Conservation (phyloP, 2,113 vertebrate genomes). For the Myiopsitta monachus region DNA sequence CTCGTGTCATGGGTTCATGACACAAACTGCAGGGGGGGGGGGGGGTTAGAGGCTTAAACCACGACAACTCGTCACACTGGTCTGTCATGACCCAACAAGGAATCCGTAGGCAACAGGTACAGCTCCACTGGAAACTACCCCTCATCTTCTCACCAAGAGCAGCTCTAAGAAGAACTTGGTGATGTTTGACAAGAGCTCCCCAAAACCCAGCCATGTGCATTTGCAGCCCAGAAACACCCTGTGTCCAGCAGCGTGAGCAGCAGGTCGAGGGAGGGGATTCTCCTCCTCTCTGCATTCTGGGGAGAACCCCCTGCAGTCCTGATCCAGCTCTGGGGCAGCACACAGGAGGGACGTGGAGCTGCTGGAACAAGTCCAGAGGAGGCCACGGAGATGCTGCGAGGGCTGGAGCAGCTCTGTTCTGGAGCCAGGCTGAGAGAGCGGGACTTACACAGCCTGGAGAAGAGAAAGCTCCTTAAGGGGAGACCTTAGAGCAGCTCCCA, state of each 20-base stretch:
- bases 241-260: not conserved
- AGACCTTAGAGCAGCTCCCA: too few relatives aligned
- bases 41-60: too few relatives aligned
- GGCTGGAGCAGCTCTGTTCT: too few relatives aligned
- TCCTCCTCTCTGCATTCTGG: not conserved
- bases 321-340: not conserved
- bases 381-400: too few relatives aligned
- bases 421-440: too few relatives aligned
- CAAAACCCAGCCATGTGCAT: not conserved
- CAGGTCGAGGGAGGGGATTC: not conserved
- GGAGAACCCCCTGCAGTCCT: too few relatives aligned
- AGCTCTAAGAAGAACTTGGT: not conserved
- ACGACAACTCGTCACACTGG: not conserved
- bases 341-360: not conserved
- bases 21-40: too few relatives aligned
- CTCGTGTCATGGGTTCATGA: too few relatives aligned
- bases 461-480: too few relatives aligned
- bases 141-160: not conserved
- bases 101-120: not conserved
- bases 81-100: not conserved
- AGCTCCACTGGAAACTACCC: not conserved
- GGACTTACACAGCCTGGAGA: too few relatives aligned
- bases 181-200: not conserved
- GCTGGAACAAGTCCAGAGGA: not conserved
- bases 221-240: not conserved